phyloP scores from a whole-genome alignment of 1,140 invertebrate genomes.

The Battus philenor region DNA sequence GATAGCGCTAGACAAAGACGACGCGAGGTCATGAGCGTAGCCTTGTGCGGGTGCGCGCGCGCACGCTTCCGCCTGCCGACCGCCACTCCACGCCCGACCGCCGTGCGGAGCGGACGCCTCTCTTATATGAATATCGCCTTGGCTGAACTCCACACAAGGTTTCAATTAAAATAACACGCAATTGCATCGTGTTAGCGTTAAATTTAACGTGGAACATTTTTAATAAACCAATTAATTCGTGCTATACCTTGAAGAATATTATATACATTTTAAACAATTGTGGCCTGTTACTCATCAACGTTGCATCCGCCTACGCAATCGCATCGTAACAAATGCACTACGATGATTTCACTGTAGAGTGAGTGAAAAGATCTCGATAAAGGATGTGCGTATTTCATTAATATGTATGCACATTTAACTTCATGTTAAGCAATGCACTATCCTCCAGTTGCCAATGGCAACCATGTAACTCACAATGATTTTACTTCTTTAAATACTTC shows the following conservation, averaged over 20 bases:
- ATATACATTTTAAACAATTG: too few relatives aligned
- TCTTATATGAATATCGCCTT: conserved; percentile 1
- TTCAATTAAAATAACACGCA: conserved; percentile 5
- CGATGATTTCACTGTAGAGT: conserved; percentile 7
- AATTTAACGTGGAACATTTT: neutral
- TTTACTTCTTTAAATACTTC: too few relatives aligned
- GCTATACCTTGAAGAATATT: too few relatives aligned
- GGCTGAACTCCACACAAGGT: conserved; percentile 3
- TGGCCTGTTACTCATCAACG: conserved; percentile 8
- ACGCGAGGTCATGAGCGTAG: conserved; percentile 72
- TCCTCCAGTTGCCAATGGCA: too few relatives aligned
- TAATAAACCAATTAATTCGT: too few relatives aligned
- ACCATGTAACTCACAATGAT: too few relatives aligned
- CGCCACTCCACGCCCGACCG: conserved; percentile 42
- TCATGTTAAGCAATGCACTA: too few relatives aligned
- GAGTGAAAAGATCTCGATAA: conserved; percentile 2
- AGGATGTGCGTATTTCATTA: conserved; percentile 3
- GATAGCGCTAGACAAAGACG: conserved; percentile 74
- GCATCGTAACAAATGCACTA: conserved; percentile 15
- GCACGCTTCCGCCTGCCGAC: conserved; percentile 66
- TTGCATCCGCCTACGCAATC: conserved; percentile 16
- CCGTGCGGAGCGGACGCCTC: conserved; percentile 29
- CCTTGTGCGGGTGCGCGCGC: conserved; percentile 68
- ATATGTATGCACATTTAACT: too few relatives aligned
- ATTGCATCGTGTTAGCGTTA: neutral